Percentiles rank a stretch among this genome's conserved stretches.
Evolutionary conservation across 2,113 vertebrate genomes (phyloP).

Genomic region (Vulpes vulpes): DNA sequence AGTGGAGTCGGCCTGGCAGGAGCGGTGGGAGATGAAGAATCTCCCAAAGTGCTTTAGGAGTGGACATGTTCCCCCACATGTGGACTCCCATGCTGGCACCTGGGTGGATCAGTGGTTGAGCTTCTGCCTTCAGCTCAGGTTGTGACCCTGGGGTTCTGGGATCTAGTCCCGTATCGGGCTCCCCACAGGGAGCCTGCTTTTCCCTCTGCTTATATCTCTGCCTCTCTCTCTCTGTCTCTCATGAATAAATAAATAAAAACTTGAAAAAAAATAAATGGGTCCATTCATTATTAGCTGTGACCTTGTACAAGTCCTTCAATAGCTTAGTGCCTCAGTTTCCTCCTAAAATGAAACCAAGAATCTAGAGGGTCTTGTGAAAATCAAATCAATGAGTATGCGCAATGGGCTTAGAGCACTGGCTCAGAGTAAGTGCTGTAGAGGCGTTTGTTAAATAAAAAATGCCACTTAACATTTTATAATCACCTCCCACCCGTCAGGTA

Average conservation of each 20-base stretch:
- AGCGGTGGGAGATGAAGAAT: not conserved
- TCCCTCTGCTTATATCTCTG: too few relatives aligned
- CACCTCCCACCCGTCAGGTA: not conserved
- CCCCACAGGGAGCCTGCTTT: too few relatives aligned
- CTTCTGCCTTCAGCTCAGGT: too few relatives aligned
- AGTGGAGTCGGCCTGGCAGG: not conserved
- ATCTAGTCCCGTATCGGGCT: too few relatives aligned
- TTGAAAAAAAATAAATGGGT: not conserved
- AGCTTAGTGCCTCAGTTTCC: not conserved
- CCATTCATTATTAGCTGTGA: not conserved
- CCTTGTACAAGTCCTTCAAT: not conserved
- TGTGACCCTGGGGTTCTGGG: too few relatives aligned
- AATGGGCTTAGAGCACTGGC: not conserved
- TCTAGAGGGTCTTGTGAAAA: not conserved
- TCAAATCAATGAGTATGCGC: not conserved
- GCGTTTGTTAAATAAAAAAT: constrained; percentile 8
- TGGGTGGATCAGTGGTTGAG: too few relatives aligned
- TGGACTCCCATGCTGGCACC: not conserved
- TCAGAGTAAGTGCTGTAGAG: not conserved
- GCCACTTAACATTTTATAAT: not conserved
- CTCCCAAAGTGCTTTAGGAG: not conserved
- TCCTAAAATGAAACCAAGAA: not conserved
- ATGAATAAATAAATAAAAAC: too few relatives aligned
- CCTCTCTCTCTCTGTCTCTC: too few relatives aligned
- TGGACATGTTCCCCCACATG: not conserved